A percentile compares a stretch with the other conserved stretches of the same genome.
Conservation (phyloP, 2,113 vertebrate species). For the Pollachius pollachius region DNA sequence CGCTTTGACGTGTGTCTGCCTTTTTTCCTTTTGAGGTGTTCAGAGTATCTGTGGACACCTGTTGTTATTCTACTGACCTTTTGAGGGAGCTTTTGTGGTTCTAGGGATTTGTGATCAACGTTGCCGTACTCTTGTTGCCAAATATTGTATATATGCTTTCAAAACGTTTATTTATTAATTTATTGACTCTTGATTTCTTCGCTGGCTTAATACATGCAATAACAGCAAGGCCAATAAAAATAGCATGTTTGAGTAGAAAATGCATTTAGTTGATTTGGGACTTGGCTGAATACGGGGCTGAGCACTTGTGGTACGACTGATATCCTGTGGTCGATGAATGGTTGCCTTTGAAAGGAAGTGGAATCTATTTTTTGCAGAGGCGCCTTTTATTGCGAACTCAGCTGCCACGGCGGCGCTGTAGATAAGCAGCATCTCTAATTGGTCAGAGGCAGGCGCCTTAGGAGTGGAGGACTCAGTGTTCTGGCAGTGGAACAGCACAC, state of each 20-base stretch:
- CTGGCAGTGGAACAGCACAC: background rate
- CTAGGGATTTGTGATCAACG: too few species aligned
- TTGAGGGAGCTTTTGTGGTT: too few species aligned
- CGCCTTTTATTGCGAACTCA: conserved; percentile 10
- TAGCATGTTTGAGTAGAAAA: background rate
- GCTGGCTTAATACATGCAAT: too few species aligned
- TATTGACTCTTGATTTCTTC: too few species aligned
- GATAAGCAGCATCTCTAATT: too few species aligned
- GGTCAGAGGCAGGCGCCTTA: too few species aligned
- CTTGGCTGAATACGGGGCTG: background rate
- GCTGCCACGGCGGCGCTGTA: too few species aligned
- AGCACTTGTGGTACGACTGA: background rate
- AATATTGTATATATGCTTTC: background rate
- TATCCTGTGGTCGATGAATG: background rate
- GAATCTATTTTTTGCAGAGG: conserved; percentile 25
- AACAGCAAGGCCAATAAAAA: too few species aligned
- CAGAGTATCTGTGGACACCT: too few species aligned
- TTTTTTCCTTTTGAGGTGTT: conserved; percentile 8
- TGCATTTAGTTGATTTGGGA: background rate
- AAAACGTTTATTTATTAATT: background rate
- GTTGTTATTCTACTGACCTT: too few species aligned
- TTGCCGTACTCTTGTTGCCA: too few species aligned
- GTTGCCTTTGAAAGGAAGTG: conserved; percentile 20
- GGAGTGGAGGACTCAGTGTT: background rate
- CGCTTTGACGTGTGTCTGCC: conserved; percentile 12